Percentiles rank a stretch among this genome's conserved stretches.
These are phyloP conservation scores for Therioaphis trifolii DNA, from an alignment of 2,888 invertebrate species.

Conservation along the genomic window DNA sequence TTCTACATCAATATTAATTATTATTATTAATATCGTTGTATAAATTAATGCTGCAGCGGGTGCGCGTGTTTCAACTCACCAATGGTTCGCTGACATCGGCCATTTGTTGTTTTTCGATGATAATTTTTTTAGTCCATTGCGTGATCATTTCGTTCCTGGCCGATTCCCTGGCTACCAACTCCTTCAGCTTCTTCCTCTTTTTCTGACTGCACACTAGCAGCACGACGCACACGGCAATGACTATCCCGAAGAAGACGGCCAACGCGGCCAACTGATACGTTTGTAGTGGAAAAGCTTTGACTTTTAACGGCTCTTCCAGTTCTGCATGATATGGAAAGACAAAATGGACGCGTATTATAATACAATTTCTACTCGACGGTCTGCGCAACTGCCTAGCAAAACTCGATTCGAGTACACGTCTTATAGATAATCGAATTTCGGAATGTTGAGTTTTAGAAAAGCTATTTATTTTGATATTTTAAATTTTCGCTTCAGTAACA, in stretches of 20 bases:
- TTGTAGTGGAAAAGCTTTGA: constrained; percentile 30
- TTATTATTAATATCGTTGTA: too few species aligned
- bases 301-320: constrained; percentile 63
- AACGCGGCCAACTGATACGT: constrained; percentile 46
- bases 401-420: too few species aligned
- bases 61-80: constrained; percentile 69
- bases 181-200: constrained; percentile 78
- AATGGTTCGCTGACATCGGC: constrained; percentile 76
- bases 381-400: too few species aligned
- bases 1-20: too few species aligned
- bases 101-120: constrained; percentile 80
- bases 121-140: constrained; percentile 91
- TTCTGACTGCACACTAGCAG: constrained; percentile 54
- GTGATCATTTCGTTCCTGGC: constrained; percentile 84
- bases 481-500: too few species aligned
- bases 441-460: too few species aligned
- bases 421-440: too few species aligned
- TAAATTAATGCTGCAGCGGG: too few species aligned
- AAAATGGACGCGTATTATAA: background rate
- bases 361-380: too few species aligned
- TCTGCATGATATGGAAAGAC: constrained; percentile 63
- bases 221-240: constrained; percentile 26
- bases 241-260: constrained; percentile 67
- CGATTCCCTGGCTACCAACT: constrained; percentile 82
- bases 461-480: too few species aligned